Conservation (phyloP, 2,113 vertebrate genomes). For the Sarotherodon lohbergeri region DNA sequence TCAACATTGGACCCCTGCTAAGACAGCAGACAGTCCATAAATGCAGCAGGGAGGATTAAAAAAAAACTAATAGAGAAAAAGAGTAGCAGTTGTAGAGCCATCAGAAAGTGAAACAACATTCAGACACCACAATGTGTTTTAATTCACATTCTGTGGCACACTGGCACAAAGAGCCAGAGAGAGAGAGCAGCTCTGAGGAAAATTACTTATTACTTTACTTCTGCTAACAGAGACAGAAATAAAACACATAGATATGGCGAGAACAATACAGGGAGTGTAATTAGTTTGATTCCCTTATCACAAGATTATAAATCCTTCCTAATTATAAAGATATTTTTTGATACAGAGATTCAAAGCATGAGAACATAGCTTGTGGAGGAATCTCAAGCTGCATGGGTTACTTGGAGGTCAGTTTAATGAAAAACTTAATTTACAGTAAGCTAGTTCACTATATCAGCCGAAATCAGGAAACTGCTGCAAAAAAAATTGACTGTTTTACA, state of each 20-base stretch:
- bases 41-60: background rate
- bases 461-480: background rate
- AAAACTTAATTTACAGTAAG: background rate
- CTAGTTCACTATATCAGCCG: background rate
- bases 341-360: constrained; percentile 8
- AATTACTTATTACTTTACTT: background rate
- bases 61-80: background rate
- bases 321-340: constrained; percentile 18
- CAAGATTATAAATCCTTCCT: constrained; percentile 22
- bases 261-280: background rate
- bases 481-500: background rate
- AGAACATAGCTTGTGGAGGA: background rate
- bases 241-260: background rate
- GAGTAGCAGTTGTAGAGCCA: background rate
- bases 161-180: background rate
- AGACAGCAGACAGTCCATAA: background rate
- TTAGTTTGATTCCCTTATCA: constrained; percentile 29
- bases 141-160: background rate
- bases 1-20: background rate
- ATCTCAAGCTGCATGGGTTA: constrained; percentile 22
- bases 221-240: background rate
- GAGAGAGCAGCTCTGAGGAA: background rate
- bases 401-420: background rate
- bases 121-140: background rate
- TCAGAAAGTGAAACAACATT: background rate